phyloP scores from a whole-genome alignment of 2,797 vertebrate species.

The Oryzias sinensis region DNA sequence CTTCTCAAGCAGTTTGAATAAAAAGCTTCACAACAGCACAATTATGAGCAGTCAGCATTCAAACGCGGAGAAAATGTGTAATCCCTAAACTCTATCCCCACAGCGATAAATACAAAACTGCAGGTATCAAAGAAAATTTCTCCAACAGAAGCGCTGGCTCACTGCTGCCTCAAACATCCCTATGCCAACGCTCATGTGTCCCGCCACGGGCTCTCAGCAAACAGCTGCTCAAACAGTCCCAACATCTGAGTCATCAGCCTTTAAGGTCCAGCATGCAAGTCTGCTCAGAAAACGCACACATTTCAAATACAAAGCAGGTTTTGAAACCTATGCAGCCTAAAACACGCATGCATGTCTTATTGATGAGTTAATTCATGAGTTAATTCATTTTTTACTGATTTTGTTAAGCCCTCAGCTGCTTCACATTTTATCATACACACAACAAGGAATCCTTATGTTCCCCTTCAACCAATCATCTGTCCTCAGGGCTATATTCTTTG shows the following conservation, averaged over 20 bases:
- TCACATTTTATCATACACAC: no score
- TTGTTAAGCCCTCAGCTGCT: no score
- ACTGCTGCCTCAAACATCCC: conserved; percentile 11
- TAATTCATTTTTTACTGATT: no score
- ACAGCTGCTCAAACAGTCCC: conserved; percentile 33
- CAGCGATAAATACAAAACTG: conserved; percentile 8
- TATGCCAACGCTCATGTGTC: conserved; percentile 7
- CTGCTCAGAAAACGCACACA: no score
- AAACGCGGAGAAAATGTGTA: conserved; percentile 21
- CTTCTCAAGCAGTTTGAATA: conserved; percentile 24
- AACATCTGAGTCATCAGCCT: conserved; percentile 13
- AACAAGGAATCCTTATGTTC: no score
- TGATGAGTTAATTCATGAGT: no score
- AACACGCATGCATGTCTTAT: no score
- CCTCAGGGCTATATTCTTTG: no score
- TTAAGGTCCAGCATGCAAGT: conserved; percentile 18
- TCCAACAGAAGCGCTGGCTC: conserved; percentile 11
- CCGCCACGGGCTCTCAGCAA: conserved; percentile 24
- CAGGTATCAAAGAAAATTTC: conserved; percentile 7
- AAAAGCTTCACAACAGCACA: conserved; percentile 25
- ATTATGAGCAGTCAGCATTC: conserved; percentile 6
- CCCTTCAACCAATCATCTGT: no score
- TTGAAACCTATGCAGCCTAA: no score
- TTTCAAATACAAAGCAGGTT: no score
- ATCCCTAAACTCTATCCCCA: conserved; percentile 7